Evolutionary conservation across 2,888 invertebrate species (phyloP).

Genomic region (Tipula unca): DNA sequence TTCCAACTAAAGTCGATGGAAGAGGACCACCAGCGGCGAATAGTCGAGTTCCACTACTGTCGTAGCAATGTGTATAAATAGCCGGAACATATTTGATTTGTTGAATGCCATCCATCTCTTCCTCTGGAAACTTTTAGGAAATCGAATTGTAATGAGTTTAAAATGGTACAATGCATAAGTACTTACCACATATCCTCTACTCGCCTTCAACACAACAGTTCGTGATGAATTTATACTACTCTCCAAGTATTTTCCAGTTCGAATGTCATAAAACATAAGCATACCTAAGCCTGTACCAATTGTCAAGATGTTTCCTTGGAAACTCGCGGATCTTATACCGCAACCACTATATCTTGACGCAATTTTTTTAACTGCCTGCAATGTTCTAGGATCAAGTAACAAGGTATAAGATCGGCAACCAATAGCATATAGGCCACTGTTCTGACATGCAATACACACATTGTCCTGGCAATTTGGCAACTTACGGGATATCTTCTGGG

Average conservation of each 20-base stretch:
- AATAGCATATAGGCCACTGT: conserved; percentile 82
- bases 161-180: background rate
- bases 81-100: conserved; percentile 85
- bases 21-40: conserved; percentile 95
- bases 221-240: conserved; percentile 82
- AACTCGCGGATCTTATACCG: conserved; percentile 86
- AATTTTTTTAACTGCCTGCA: conserved; percentile 73
- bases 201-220: conserved; percentile 78
- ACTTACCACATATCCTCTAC: conserved; percentile 81
- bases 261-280: conserved; percentile 87
- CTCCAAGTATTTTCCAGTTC: conserved; percentile 84
- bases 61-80: conserved; percentile 94
- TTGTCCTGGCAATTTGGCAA: conserved; percentile 86
- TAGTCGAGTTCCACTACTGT: conserved; percentile 79
- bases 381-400: conserved; percentile 77
- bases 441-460: conserved; percentile 83
- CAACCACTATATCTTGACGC: conserved; percentile 83
- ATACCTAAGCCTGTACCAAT: conserved; percentile 89
- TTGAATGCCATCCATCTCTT: conserved; percentile 74
- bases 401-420: conserved; percentile 91
- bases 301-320: conserved; percentile 81
- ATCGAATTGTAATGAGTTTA: background rate
- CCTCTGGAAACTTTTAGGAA: conserved; percentile 66
- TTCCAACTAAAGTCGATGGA: conserved; percentile 83
- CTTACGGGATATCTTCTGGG: conserved; percentile 77